Evolutionary conservation across 2,888 invertebrate species (phyloP), one percentile per base, ranked within the genome.

Genomic region (Caenorhabditis sp.): DNA sequence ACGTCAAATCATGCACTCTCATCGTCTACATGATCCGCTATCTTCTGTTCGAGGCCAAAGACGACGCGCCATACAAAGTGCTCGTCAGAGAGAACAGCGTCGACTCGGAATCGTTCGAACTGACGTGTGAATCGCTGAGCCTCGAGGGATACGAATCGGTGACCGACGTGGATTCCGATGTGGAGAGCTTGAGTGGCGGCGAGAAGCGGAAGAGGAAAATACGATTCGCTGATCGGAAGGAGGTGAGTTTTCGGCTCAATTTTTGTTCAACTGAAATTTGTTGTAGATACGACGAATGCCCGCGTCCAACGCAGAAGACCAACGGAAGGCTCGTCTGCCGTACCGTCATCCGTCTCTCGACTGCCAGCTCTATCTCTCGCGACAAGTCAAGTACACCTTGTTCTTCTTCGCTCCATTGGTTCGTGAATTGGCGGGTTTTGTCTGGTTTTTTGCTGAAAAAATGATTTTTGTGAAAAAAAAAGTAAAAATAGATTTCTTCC

Each of bases 1-100:
- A 98, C 93, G 94, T 97, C 81, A 97, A 97, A 93, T 97, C 97
- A 76, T 96, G 96, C 44, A 95, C 98, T 94, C 96, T 98, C 90
- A 95, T 96, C 78, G 93, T 98, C 84, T 98, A 98, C 93, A 94
- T 98, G 87, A 92, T 96, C 89, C 95, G 97, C 53, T 95, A 85
- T 62, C 26, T 83, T 0, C 24, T 77, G 3, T 77, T 56, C n/a
- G 78, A 77, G 24, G 71, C 80, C 4, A 65, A 67, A 53, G 37
- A 70, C 11, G 69, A 77, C 2, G 55, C 32, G 26, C 40, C 81
- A 1, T 84, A 82, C 47, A 78, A 84, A 76, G 65, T 82, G 28
- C 37, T 84, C n/a, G 62, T 80, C 2, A 79, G 20, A 44, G 83
- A 76, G 4, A 44, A 26, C n/a, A 60, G 53, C 24, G 20, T 61